These are phyloP conservation scores for Gallinago media DNA, from an alignment of 2,113 vertebrate species.

Conservation along the genomic window DNA sequence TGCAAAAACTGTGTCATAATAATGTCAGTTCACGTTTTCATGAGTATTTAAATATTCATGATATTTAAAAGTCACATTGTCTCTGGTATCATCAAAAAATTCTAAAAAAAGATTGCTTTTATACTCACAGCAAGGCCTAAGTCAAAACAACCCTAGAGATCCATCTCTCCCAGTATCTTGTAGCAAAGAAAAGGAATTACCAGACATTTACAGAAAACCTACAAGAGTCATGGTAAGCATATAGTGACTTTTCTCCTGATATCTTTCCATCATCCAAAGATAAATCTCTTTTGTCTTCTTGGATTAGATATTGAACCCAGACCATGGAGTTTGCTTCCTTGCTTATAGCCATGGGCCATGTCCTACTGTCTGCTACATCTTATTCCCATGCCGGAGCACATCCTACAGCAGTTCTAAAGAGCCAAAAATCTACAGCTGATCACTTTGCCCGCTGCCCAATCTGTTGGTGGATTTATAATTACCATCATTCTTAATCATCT, in stretches of 20 bases:
- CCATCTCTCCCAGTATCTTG: neutral
- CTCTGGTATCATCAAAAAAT: neutral
- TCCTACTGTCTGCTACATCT: neutral
- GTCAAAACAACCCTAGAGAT: neutral
- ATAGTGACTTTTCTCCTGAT: neutral
- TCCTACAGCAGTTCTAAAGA: neutral
- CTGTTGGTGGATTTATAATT: neutral
- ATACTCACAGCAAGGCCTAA: neutral
- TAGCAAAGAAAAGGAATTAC: neutral
- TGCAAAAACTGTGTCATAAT: neutral
- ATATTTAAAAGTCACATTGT: neutral
- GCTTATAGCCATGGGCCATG: neutral
- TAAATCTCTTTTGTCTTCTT: neutral
- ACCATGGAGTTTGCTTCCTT: neutral
- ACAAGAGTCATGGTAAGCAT: neutral
- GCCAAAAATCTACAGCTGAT: neutral
- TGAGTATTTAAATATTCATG: neutral
- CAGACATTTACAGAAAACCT: neutral
- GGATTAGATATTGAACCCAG: neutral
- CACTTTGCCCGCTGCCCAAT: neutral
- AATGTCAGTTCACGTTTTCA: neutral
- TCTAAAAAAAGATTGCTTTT: neutral
- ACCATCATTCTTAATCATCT: neutral
- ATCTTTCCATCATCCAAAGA: neutral
- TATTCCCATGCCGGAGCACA: neutral